Percentiles rank a stretch among this genome's conserved stretches.
These are phyloP conservation scores for Nasua narica DNA, from an alignment of 2,797 vertebrate genomes.

Conservation along the genomic window DNA sequence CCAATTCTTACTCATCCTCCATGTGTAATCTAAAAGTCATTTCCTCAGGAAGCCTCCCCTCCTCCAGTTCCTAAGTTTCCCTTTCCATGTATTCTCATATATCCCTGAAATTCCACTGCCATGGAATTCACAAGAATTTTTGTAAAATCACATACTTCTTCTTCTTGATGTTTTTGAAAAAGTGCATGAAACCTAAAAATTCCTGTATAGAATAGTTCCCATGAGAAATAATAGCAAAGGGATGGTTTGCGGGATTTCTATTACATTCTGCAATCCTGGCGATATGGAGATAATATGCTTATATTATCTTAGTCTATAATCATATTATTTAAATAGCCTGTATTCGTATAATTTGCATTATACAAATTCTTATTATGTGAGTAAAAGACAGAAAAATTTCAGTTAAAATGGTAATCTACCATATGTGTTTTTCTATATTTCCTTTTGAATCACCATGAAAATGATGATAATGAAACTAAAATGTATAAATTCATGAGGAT, in stretches of 20 bases:
- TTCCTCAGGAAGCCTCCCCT: background rate
- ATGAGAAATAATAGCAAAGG: background rate
- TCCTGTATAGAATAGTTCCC: background rate
- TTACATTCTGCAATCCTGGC: background rate
- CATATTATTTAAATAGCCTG: background rate
- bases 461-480: conserved; percentile 39
- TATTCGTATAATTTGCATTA: background rate
- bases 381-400: background rate
- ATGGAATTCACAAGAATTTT: background rate
- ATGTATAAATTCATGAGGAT: conserved; percentile 48
- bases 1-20: background rate
- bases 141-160: background rate
- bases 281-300: background rate
- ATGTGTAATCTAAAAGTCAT: background rate
- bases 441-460: conserved; percentile 13
- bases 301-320: background rate
- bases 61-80: background rate
- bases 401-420: conserved; percentile 15
- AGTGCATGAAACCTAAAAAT: background rate
- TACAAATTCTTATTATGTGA: background rate
- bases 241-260: background rate
- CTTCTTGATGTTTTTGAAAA: conserved; percentile 20
- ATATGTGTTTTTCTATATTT: conserved; percentile 5
- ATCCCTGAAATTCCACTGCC: background rate
- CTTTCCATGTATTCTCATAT: background rate